Percentiles rank a stretch among this genome's conserved stretches.
Conservation (phyloP, 2,888 invertebrate genomes). For the Drosophila fungiperda region DNA sequence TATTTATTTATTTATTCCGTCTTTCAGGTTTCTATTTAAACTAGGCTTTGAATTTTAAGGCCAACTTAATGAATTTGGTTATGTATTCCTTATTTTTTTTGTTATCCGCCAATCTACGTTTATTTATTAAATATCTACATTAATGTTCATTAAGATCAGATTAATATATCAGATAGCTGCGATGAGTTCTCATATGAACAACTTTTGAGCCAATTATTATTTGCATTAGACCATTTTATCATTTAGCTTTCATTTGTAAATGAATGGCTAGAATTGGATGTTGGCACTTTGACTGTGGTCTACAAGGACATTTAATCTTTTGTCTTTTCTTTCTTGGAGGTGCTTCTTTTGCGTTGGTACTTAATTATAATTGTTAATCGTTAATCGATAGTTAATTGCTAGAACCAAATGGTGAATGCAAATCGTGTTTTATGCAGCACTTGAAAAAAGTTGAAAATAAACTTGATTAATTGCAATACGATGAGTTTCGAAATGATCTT, state of each 20-base stretch:
- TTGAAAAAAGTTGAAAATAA: not conserved
- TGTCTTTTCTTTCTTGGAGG: not conserved
- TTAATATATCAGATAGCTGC: not conserved
- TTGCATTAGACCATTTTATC: not conserved
- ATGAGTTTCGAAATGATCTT: not conserved
- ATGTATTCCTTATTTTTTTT: not conserved
- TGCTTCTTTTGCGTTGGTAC: not conserved
- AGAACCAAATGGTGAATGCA: slow-evolving; percentile 1
- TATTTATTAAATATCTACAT: not conserved
- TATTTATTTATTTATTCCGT: not conserved
- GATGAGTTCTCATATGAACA: not conserved
- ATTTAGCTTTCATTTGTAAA: not conserved
- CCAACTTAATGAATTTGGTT: not conserved
- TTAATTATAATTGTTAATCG: slow-evolving; percentile 17
- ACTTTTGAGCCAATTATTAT: not conserved
- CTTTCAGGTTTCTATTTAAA: not conserved
- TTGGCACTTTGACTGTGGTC: not conserved
- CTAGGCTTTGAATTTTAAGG: not conserved
- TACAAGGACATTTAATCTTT: not conserved
- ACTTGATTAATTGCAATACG: not conserved
- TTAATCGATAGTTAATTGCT: slow-evolving; percentile 4
- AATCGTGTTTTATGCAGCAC: not conserved
- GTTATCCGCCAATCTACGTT: not conserved
- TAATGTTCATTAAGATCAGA: not conserved
- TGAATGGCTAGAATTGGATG: not conserved